phyloP scores from a whole-genome alignment of 2,113 vertebrate genomes.

The Puntigrus tetrazona region DNA sequence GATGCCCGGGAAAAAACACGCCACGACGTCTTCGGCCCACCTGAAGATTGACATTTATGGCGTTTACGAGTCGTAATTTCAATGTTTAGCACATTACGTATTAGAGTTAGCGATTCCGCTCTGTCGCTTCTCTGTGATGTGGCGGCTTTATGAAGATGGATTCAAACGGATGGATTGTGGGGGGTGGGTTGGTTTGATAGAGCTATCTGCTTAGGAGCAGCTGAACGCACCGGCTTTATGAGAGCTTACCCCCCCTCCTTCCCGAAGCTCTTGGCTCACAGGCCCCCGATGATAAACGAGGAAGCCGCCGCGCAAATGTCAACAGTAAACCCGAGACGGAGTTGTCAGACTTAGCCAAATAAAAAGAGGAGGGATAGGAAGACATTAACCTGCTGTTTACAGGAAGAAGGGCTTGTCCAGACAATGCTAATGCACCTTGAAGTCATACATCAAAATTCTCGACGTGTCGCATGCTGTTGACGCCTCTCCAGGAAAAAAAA shows the following conservation, averaged over 20 bases:
- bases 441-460: constrained; percentile 34
- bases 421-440: constrained; percentile 33
- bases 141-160: constrained; percentile 51
- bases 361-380: constrained; percentile 38
- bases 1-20: background rate
- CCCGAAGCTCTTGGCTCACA: background rate
- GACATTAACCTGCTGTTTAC: constrained; percentile 53
- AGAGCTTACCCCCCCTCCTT: constrained; percentile 12
- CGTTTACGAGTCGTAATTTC: constrained; percentile 35
- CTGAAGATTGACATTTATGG: constrained; percentile 47
- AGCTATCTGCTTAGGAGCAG: constrained; percentile 49
- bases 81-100: constrained; percentile 40
- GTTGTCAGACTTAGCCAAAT: constrained; percentile 43
- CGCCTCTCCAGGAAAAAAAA: background rate
- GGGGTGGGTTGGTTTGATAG: constrained; percentile 17
- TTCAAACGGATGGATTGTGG: constrained; percentile 27
- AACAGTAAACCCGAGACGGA: constrained; percentile 12
- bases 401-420: constrained; percentile 38
- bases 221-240: constrained; percentile 28
- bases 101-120: constrained; percentile 41
- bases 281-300: constrained; percentile 45
- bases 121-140: constrained; percentile 29
- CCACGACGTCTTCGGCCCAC: background rate
- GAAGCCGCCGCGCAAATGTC: constrained; percentile 43
- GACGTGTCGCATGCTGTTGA: background rate